A percentile compares a stretch with the other conserved stretches of the same genome.
Evolutionary conservation across 2,888 invertebrate genomes (phyloP).

Genomic region (Mythimna impura): DNA sequence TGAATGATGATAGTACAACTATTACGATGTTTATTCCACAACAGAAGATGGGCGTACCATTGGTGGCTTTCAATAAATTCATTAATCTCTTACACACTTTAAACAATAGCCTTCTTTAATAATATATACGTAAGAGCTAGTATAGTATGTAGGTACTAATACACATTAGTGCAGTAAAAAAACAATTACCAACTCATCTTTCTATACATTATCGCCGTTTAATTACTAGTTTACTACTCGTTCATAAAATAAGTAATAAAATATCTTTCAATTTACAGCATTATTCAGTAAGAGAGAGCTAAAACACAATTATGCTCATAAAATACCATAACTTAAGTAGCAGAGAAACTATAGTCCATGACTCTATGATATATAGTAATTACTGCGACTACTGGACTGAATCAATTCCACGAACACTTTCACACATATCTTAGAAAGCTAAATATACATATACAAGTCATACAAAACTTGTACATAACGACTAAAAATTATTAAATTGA

Average conservation of each 20-base stretch:
- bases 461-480: not conserved
- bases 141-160: not conserved
- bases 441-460: slow-evolving; percentile 29
- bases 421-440: slow-evolving; percentile 43
- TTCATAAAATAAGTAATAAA: not conserved
- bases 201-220: not conserved
- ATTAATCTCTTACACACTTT: not conserved
- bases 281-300: slow-evolving; percentile 5
- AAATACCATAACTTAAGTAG: slow-evolving; percentile 9
- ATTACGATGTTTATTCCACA: not conserved
- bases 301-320: slow-evolving; percentile 3
- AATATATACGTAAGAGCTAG: not conserved
- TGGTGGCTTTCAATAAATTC: not conserved
- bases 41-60: not conserved
- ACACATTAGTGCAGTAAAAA: not conserved
- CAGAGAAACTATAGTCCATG: slow-evolving; percentile 30
- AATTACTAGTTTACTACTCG: not conserved
- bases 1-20: not conserved
- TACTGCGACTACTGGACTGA: slow-evolving; percentile 44
- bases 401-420: slow-evolving; percentile 34
- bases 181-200: not conserved
- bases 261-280: not conserved
- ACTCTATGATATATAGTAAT: slow-evolving; percentile 33
- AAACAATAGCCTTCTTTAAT: not conserved
- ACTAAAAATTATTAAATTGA: slow-evolving; percentile 24